Evolutionary conservation across 2,888 invertebrate genomes (phyloP).

Genomic region (Pinctada fucata): DNA sequence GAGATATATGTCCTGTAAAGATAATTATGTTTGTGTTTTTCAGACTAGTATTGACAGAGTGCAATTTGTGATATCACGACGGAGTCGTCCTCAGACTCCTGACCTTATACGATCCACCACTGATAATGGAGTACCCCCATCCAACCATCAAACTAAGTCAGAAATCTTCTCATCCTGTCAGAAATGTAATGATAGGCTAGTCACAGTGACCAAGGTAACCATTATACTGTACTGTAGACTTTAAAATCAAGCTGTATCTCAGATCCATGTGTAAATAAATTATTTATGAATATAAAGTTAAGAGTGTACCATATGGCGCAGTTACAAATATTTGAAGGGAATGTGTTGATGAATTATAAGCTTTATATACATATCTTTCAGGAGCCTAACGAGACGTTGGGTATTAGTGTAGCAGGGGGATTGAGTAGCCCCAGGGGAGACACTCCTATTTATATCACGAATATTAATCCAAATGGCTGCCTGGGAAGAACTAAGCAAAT

Average conservation of each 20-base stretch:
- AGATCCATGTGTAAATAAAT: too few relatives aligned
- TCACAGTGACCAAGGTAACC: constrained; percentile 63
- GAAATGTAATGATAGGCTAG: constrained; percentile 59
- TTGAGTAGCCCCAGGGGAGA: constrained; percentile 77
- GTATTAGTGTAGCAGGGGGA: constrained; percentile 79
- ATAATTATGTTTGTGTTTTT: too few relatives aligned
- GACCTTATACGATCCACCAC: constrained; percentile 73
- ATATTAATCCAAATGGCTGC: constrained; percentile 77
- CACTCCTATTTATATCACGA: constrained; percentile 78
- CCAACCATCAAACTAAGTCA: constrained; percentile 17
- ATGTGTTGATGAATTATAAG: too few relatives aligned
- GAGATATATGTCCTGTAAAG: too few relatives aligned
- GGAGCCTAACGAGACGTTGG: constrained; percentile 76
- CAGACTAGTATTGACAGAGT: constrained; percentile 68
- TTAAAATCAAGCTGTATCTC: too few relatives aligned
- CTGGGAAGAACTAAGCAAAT: constrained; percentile 76
- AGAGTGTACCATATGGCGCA: too few relatives aligned
- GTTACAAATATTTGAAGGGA: too few relatives aligned
- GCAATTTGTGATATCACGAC: constrained; percentile 73
- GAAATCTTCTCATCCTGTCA: constrained; percentile 31
- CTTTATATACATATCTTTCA: too few relatives aligned
- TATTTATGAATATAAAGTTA: too few relatives aligned
- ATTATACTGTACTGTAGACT: too few relatives aligned
- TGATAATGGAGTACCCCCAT: constrained; percentile 40
- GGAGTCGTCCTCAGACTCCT: constrained; percentile 73